Conservation (phyloP, 1,140 invertebrate genomes). For the Apis mellifera region Amel_HAv3.1 CM009937.2:1155501-1156000, state of each 20-base stretch:
- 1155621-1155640: conserved; percentile 35
- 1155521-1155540: too few relatives aligned
- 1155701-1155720: conserved; percentile 49
- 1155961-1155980: neutral
- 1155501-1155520: too few relatives aligned
- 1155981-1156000: too few relatives aligned
- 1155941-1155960: conserved; percentile 3
- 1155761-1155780: conserved; percentile 2
- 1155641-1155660: conserved; percentile 48
- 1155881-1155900: conserved; percentile 47
- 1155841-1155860: conserved; percentile 15
- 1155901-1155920: conserved; percentile 12
- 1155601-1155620: conserved; percentile 46
- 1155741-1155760: conserved; percentile 30
- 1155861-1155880: conserved; percentile 12
- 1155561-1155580: conserved; percentile 44
- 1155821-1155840: neutral
- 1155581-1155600: neutral
- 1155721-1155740: conserved; percentile 52
- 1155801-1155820: too few relatives aligned
- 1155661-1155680: conserved; percentile 27
- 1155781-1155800: conserved; percentile 1
- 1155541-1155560: neutral
- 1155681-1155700: conserved; percentile 42
- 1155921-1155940: conserved; percentile 33